These are phyloP conservation scores for Bicyclus anynana DNA, from an alignment of 1,140 invertebrate species.

Conservation along the genomic window DNA sequence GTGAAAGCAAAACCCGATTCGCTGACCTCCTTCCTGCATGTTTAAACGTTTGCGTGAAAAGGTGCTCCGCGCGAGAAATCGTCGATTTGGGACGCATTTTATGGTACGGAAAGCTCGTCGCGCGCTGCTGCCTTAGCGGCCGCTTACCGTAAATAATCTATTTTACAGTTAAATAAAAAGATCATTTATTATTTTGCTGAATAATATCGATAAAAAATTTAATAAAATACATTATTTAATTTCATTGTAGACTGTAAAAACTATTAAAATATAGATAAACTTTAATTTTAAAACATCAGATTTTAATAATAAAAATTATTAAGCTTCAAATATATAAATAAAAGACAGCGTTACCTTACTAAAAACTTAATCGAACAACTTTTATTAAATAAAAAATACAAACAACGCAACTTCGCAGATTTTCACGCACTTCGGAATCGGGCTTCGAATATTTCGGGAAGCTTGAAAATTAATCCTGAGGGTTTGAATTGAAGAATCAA, in stretches of 20 bases:
- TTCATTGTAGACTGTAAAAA: too few relatives aligned
- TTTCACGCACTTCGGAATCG: background rate
- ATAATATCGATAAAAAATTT: too few relatives aligned
- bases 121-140: conserved; percentile 8
- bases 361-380: background rate
- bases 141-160: background rate
- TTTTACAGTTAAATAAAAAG: too few relatives aligned
- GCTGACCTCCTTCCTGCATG: conserved; percentile 68
- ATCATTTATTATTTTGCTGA: too few relatives aligned
- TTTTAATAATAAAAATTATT: too few relatives aligned
- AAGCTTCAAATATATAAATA: too few relatives aligned
- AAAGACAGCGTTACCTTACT: too few relatives aligned
- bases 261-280: too few relatives aligned
- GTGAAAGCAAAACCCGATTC: conserved; percentile 73
- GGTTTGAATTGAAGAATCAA: background rate
- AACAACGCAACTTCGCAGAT: background rate
- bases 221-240: too few relatives aligned
- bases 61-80: conserved; percentile 68
- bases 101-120: conserved; percentile 46
- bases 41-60: conserved; percentile 71
- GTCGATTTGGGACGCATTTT: conserved; percentile 66
- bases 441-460: background rate
- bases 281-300: too few relatives aligned
- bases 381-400: background rate
- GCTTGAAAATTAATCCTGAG: background rate